These are phyloP conservation scores for Anas platyrhynchos DNA, from an alignment of 2,113 vertebrate genomes.

Conservation along the genomic window DNA sequence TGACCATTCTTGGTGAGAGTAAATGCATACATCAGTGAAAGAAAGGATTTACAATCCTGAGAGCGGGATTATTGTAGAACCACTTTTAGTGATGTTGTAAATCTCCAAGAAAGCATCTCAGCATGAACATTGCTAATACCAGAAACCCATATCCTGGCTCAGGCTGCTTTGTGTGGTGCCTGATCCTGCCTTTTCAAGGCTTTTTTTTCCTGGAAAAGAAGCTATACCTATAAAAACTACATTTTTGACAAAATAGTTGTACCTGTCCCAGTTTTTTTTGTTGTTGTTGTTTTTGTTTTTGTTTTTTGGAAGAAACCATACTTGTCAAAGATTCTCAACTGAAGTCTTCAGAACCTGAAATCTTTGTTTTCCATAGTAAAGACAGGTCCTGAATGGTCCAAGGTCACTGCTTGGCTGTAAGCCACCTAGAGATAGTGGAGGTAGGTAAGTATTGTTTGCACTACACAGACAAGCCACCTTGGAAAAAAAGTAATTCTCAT, in stretches of 20 bases:
- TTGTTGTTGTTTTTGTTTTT: too few species aligned
- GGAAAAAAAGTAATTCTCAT: neutral
- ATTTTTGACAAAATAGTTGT: neutral
- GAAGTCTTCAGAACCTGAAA: neutral
- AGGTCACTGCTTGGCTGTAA: neutral
- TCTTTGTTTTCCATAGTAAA: neutral
- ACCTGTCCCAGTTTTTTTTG: neutral
- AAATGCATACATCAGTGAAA: neutral
- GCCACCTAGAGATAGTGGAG: neutral
- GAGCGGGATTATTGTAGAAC: neutral
- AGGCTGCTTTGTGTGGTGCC: neutral
- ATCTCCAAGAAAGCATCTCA: neutral
- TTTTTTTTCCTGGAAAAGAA: neutral
- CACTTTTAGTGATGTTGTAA: neutral
- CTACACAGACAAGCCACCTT: neutral
- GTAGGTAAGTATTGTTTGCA: too few species aligned
- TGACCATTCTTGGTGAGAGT: neutral
- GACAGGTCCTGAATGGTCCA: neutral
- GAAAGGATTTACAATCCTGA: neutral
- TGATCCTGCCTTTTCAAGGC: neutral
- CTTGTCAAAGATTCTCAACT: neutral
- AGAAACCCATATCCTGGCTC: neutral
- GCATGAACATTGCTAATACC: neutral
- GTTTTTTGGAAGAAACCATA: neutral
- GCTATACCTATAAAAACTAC: fast-evolving